phyloP scores from a whole-genome alignment of 2,797 vertebrate species.

The Mormyrops attenuatus region DNA sequence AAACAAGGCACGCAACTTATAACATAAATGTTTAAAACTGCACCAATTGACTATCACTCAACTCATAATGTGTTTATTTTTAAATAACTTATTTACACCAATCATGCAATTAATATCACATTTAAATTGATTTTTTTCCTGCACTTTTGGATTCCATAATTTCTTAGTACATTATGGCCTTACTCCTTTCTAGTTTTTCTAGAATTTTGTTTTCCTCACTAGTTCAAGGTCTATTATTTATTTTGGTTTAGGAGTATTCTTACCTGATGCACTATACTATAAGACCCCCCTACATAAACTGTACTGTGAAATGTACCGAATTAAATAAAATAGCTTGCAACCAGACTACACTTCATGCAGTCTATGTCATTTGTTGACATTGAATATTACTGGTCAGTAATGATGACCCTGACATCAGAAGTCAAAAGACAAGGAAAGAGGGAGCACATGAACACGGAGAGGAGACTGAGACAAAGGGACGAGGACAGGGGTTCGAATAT shows the following conservation, averaged over 20 bases:
- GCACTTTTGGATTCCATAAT: not conserved
- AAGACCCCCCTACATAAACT: not conserved
- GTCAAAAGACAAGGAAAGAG: not conserved
- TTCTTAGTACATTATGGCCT: not conserved
- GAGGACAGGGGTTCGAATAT: not conserved
- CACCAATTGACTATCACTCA: not conserved
- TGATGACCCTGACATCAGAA: not conserved
- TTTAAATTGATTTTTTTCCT: not conserved
- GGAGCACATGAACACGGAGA: not conserved
- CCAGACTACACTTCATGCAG: not conserved
- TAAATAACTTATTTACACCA: not conserved
- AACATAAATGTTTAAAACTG: not conserved
- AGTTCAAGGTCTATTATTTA: not conserved
- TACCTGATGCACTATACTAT: not conserved
- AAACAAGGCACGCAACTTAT: not conserved
- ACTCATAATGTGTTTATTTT: not conserved
- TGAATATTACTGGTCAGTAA: not conserved
- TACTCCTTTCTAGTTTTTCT: not conserved
- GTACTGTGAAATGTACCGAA: not conserved
- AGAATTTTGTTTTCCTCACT: not conserved
- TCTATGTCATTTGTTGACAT: not conserved
- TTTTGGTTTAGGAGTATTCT: not conserved
- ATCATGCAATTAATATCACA: not conserved
- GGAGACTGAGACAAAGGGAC: not conserved
- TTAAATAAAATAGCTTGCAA: not conserved